A percentile compares a stretch with the other conserved stretches of the same genome.
These are phyloP conservation scores for Melanotaenia trifasciata DNA, from an alignment of 2,797 vertebrate genomes.

Conservation along the genomic window DNA sequence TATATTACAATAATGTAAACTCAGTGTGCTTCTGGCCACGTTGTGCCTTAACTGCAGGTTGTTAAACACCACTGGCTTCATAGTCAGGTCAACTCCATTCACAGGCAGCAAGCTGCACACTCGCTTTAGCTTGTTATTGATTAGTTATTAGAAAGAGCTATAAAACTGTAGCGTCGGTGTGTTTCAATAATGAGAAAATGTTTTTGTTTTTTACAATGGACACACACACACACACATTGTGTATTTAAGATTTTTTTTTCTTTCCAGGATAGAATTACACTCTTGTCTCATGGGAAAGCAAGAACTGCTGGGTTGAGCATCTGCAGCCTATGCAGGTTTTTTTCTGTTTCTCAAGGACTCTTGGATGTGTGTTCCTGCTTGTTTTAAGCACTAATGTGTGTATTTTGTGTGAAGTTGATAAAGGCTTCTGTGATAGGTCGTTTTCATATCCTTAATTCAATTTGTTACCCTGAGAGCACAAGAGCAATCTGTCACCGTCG, in stretches of 20 bases:
- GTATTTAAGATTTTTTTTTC: conserved; percentile 21
- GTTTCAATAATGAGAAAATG: not conserved
- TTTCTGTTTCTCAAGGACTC: conserved; percentile 30
- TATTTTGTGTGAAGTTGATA: conserved; percentile 18
- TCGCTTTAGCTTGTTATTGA: conserved; percentile 16
- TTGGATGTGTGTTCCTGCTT: not conserved
- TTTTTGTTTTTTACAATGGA: not conserved
- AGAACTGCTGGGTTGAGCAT: conserved; percentile 2
- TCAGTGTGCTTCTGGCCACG: not conserved
- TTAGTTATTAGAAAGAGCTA: not conserved
- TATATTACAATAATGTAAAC: not conserved
- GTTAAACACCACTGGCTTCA: conserved; percentile 3
- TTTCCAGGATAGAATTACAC: not conserved
- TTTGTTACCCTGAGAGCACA: conserved; percentile 40
- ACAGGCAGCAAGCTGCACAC: not conserved
- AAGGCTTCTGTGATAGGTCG: conserved; percentile 42
- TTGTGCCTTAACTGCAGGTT: not conserved
- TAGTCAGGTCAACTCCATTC: not conserved
- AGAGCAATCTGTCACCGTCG: conserved; percentile 20
- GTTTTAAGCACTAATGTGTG: not conserved
- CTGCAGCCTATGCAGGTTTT: conserved; percentile 15
- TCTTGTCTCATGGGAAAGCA: not conserved
- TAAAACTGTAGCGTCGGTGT: not conserved
- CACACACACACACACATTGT: not conserved
- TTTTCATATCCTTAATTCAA: conserved; percentile 48